A percentile compares a stretch with the other conserved stretches of the same genome.
Evolutionary conservation across 2,888 invertebrate species (phyloP).

Genomic region (Thera obeliscata): DNA sequence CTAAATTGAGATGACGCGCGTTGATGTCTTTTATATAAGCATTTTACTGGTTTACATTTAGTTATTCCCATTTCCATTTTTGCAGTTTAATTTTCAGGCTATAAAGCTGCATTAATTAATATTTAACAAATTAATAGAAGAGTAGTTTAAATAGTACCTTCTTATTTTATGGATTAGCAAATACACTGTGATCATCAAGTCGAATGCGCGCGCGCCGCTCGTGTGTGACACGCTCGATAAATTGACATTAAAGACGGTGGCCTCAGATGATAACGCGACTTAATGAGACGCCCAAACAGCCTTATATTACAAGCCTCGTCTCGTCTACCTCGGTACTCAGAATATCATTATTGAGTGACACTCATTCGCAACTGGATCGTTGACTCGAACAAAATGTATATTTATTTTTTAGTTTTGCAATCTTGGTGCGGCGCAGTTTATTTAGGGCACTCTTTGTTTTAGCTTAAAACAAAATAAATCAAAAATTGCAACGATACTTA

Average conservation of each 20-base stretch:
- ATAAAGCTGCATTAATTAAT: no score
- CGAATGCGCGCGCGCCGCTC: constrained; percentile 42
- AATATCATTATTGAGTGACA: constrained; percentile 45
- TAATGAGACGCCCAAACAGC: constrained; percentile 57
- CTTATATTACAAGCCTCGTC: constrained; percentile 14
- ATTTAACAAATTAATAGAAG: no score
- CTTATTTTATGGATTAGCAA: background rate
- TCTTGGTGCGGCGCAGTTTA: background rate
- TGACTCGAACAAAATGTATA: background rate
- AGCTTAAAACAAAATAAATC: no score
- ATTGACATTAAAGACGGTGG: constrained; percentile 60
- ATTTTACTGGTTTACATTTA: constrained; percentile 1
- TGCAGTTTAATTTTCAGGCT: background rate
- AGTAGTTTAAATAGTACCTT: background rate
- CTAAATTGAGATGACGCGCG: constrained; percentile 38
- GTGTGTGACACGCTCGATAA: constrained; percentile 45
- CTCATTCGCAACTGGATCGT: constrained; percentile 7
- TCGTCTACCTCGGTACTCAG: constrained; percentile 25
- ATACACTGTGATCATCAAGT: constrained; percentile 4
- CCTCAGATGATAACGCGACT: constrained; percentile 56
- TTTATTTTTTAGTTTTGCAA: background rate
- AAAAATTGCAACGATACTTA: no score
- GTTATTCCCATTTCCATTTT: background rate
- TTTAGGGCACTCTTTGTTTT: no score
- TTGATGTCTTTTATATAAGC: constrained; percentile 59